Base-by-base conservation (phyloP, 2,113 vertebrate genomes). In the Coracopsis vasa region DNA sequence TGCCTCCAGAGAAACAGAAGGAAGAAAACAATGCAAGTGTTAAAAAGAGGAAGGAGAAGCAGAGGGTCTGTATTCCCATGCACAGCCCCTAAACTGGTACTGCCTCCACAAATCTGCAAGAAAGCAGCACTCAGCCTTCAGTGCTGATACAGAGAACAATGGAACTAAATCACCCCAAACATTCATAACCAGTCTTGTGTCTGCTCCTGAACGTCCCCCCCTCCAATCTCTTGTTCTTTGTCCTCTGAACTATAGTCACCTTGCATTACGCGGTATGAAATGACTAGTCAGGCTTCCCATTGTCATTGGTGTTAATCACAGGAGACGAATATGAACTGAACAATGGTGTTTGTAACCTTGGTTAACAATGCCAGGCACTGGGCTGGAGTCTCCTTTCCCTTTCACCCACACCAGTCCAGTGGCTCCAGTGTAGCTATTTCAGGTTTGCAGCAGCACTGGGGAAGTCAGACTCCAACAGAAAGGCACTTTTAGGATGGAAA, bases 211-310 rank as follows among this genome's bases (percentile, higher is more conserved):
- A 8, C 19, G n/a, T n/a, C 13, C 33, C 33, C 56, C 33, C 56
- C n/a, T 7, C 56, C 86, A 62, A 27, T 31, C 91, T 82, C 70
- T 23, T 6, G 6, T 69, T 48, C 86, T 96, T 95, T 96, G 95
- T 96, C 75, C 82, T 54, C 74, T 80, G 69, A 86, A 86, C 91
- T 88, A 29, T 24, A 90, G 95, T 96, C 97, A 95, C 91, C 90
- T 94, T 92, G 86, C 82, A 93, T 89, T 96, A 94, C 95, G 96
- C 28, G 82, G 88, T 94, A 35, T 3, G 65, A 54, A 92, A 82
- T 95, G 92, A 92, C 61, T 72, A 60, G 93, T 74, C 82, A 88
- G 96, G 85, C 94, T 93, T 87, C 65, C 83, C 77, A 70, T 74
- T 80, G 90, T 71, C 35, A 13, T 58, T 58, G 69, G 70, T 25